Conservation (phyloP, 2,888 invertebrate species). For the Drosophila fungiperda region DNA sequence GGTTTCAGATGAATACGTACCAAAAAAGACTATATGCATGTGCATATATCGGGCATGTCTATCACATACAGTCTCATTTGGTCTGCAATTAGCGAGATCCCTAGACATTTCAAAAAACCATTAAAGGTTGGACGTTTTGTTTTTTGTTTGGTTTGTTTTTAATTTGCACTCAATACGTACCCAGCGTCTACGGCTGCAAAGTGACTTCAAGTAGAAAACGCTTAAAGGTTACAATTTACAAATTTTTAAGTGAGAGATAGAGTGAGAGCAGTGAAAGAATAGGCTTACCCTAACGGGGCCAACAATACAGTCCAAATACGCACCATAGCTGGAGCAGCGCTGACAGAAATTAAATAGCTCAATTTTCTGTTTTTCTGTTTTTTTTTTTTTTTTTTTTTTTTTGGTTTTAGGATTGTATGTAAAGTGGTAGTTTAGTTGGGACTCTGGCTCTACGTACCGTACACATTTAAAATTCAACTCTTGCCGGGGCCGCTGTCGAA, state of each 20-base stretch:
- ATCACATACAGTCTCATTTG: constrained; percentile 36
- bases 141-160: constrained; percentile 6
- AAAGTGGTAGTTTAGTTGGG: constrained; percentile 37
- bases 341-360: constrained; percentile 38
- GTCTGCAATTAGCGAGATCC: constrained; percentile 42
- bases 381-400: background rate
- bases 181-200: constrained; percentile 66
- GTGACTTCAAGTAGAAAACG: constrained; percentile 66
- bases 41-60: constrained; percentile 30
- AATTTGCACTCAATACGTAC: constrained; percentile 68
- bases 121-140: constrained; percentile 35
- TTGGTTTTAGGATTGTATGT: constrained; percentile 24
- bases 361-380: constrained; percentile 14
- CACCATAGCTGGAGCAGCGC: constrained; percentile 40
- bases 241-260: constrained; percentile 16
- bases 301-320: constrained; percentile 44
- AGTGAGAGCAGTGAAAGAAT: constrained; percentile 47
- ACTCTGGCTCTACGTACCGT: constrained; percentile 55
- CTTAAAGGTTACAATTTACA: constrained; percentile 55
- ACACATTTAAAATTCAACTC: constrained; percentile 44
- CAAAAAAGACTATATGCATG: constrained; percentile 48
- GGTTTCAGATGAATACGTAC: constrained; percentile 48
- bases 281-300: constrained; percentile 72
- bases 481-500: constrained; percentile 38
- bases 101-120: constrained; percentile 34